Evolutionary conservation across 2,888 invertebrate species (phyloP), one percentile per base, ranked within the genome.

Genomic region (Epirrhoe alternata): DNA sequence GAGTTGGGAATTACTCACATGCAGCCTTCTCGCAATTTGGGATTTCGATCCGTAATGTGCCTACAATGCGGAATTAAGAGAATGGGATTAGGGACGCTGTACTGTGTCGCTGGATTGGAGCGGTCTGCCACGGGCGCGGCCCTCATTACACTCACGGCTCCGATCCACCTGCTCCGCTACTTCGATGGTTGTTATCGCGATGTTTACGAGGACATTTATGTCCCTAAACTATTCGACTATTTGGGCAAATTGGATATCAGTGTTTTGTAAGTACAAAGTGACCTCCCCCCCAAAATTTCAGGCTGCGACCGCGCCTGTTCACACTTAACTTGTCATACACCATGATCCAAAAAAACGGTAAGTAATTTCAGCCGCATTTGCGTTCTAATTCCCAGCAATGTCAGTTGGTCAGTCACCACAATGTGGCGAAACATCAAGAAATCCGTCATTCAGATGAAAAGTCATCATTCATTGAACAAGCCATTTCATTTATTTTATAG

Each of bases 41-140:
- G 45, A 69, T 31, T 58, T 10, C 58, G 51, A 31, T 42, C 55
- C 49, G 5, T 65, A 55, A 63, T 17, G n/a, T 5, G 8, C 35
- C 24, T 2, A 24, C 17, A 47, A 61, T 49, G 49, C 33, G 49
- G 24, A 35, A 38, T 52, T 12, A 53, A 17, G 31, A 33, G 17
- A 14, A 50, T 24, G 16, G 30, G 24, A 33, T 45, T 31, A 16
- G n/a, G 14, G 53, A 31, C 61, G n/a, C n/a, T n/a, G n/a, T n/a
- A 17, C 31, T 47, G 30, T 52, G 16, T 30, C 51, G 38, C 31
- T 42, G 6, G 42, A 30, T 42, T 42, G 17, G 17, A 38, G 17
- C 2, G 38, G 42, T 24, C 10, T 12, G 30, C 30, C 35, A 38
- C 51, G 6, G 5, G 30, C 0, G 12, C 30, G 16, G 30, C 24